Evolutionary conservation across 1,140 invertebrate species (phyloP), one percentile per base, ranked within the genome.

Genomic region (Megathymus violae): DNA sequence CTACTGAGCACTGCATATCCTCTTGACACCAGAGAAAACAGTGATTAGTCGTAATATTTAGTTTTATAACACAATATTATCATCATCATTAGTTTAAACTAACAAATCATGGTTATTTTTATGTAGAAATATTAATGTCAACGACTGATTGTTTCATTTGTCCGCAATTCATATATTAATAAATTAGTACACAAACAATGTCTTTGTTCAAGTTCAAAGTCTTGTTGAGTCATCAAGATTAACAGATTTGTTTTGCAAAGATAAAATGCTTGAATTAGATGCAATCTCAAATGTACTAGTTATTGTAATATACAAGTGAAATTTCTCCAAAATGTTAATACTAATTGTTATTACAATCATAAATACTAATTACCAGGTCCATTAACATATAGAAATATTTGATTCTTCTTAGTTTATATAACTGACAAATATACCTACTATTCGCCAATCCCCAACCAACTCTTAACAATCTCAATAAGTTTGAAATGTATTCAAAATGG

Each of bases 1-100:
- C 85, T 67, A 88, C 67, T 74, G 85, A 84, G 81, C 85, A 90
- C 85, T 90, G 83, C 88, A 90, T 90, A 78, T 85, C 85, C 82
- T 87, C 85, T 90, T 88, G 78, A 81, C 58, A 69, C 64, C 76
- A 74, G 67, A 89, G 79, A 88, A 82, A 88, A 83, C 69, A 75
- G 67, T 76, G 70, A 82, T 76, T 75, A 80, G 68, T 78, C 72
- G 64, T 47, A 67, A 36, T 65, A 52, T 16, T 51, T 41, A 54
- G 4, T 36, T 47, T 47, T 14, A 46, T 9, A 47, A 59, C 4
- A 59, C 40, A 58, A 58, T 3, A 51, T 52, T 22, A 52, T 11
- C 7, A 47, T 19, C n/a, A 22, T 46, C 17, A 46, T 46, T 19
- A 52, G 1, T 31, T 31, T 9, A 11, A 34, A 50, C 14, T 50